Evolutionary conservation across 2,797 vertebrate genomes (phyloP).

Genomic region (Oryzias sinensis): DNA sequence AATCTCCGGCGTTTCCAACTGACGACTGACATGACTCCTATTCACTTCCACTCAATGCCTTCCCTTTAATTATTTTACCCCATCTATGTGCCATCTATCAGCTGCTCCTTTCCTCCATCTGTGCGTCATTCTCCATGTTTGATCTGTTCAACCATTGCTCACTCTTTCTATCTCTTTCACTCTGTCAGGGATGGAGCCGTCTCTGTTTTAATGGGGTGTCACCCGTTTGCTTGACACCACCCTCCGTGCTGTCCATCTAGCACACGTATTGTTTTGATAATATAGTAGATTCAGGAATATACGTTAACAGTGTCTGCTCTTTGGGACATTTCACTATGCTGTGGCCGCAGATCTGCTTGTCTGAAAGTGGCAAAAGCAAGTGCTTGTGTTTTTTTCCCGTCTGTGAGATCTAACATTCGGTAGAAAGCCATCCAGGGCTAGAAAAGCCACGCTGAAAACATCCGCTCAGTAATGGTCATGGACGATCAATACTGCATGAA

Average conservation of each 20-base stretch:
- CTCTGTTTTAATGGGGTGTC: slow-evolving; percentile 25
- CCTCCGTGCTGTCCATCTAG: slow-evolving; percentile 20
- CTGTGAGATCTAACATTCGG: slow-evolving; percentile 14
- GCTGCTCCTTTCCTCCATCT: slow-evolving; percentile 33
- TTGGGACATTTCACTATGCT: slow-evolving; percentile 26
- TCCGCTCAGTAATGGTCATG: slow-evolving; percentile 46
- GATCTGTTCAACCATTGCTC: slow-evolving; percentile 44
- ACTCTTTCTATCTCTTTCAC: slow-evolving; percentile 28
- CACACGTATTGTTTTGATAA: slow-evolving; percentile 32
- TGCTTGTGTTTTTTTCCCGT: not conserved
- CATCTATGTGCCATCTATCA: slow-evolving; percentile 31
- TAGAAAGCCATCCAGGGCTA: slow-evolving; percentile 2
- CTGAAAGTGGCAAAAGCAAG: not conserved
- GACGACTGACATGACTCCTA: slow-evolving; percentile 29
- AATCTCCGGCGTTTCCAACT: slow-evolving; percentile 29
- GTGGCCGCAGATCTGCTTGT: slow-evolving; percentile 9
- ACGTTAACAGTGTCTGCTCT: slow-evolving; percentile 11
- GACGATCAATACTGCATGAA: slow-evolving; percentile 63
- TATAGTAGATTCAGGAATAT: slow-evolving; percentile 36
- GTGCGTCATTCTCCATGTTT: slow-evolving; percentile 51
- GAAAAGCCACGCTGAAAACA: slow-evolving; percentile 36
- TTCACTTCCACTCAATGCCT: slow-evolving; percentile 24
- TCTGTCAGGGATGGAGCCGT: slow-evolving; percentile 23
- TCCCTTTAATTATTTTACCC: slow-evolving; percentile 47
- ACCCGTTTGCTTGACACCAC: slow-evolving; percentile 36